Evolutionary conservation across 2,797 vertebrate species (phyloP), one percentile per base, ranked within the genome.

Genomic region (Microhierax caerulescens): DNA sequence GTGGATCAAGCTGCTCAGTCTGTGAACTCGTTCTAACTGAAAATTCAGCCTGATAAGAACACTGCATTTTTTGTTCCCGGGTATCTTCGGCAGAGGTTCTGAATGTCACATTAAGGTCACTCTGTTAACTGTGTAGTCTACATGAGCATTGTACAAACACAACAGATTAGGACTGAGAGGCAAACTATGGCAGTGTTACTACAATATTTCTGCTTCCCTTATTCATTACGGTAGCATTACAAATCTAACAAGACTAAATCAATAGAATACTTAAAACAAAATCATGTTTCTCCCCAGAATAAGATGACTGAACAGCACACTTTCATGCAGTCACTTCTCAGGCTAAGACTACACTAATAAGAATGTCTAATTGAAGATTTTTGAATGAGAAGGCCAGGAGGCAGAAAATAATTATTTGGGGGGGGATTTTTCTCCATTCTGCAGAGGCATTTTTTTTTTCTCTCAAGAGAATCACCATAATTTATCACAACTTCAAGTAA

Each of bases 121-220:
- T 36, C 48, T 37, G 28, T 51, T 94, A 68, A 72, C 53, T 93
- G 36, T 74, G 94, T 74, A 78, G 83, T 78, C 88, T 86, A 51
- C 27, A 23, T 1, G 10, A 75, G 28, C 59, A 57, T 4, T 72
- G 50, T 51, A 73, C 34, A 88, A 91, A 69, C 37, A 84, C 3
- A 22, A 45, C 5, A 63, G 63, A 89, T 27, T 34, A 85, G 43
- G 93, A 90, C 4, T 13, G 51, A 76, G 70, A 73, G 51, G 28
- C 45, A 67, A 93, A 20, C 48, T 48, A 19, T 23, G 39, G 76
- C 39, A 34, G 53, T 14, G 16, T 47, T 81, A 53, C 36, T 69
- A 43, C 78, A 88, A 48, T 53, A 81, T n/a, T 76, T 51, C 50
- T 72, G 60, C 28, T 92, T 77, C 34, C 41, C 28, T 67, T 41